Conservation (phyloP, 2,888 invertebrate species). For the Priocnemis perturbator region DNA sequence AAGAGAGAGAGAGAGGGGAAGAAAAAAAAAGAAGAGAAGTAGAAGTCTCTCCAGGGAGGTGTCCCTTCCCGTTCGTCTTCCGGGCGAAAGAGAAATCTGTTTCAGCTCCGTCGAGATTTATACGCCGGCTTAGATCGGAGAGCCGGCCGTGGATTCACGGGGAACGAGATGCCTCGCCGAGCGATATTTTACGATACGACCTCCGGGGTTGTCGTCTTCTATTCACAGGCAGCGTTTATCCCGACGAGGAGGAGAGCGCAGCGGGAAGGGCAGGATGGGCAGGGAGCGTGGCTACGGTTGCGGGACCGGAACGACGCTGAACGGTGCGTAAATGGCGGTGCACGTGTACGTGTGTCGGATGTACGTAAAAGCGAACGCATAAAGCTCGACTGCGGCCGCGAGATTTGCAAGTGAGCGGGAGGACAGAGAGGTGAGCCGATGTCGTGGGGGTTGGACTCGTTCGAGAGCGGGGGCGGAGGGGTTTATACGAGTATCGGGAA, state of each 20-base stretch:
- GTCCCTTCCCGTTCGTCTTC: too few species aligned
- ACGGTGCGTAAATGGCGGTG: constrained; percentile 7
- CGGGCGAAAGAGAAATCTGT: background rate
- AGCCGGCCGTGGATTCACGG: background rate
- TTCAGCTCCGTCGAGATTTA: background rate
- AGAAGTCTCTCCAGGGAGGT: too few species aligned
- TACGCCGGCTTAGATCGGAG: constrained; percentile 8
- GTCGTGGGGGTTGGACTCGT: too few species aligned
- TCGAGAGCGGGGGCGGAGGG: background rate
- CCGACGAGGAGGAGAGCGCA: background rate
- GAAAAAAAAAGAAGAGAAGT: too few species aligned
- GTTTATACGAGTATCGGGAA: background rate
- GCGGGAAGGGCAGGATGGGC: too few species aligned
- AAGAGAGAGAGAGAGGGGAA: too few species aligned
- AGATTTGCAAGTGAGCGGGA: too few species aligned
- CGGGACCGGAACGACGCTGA: too few species aligned
- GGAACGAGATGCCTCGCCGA: background rate
- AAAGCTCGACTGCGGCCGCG: background rate
- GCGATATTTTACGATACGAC: constrained; percentile 23
- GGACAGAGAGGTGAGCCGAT: too few species aligned
- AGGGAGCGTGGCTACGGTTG: too few species aligned
- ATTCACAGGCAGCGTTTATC: constrained; percentile 25
- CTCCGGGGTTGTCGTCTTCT: background rate
- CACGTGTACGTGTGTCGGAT: constrained; percentile 3
- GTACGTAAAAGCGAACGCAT: constrained; percentile 20